Conservation (phyloP, 2,113 vertebrate genomes). For the Ictidomys tridecemlineatus region DNA sequence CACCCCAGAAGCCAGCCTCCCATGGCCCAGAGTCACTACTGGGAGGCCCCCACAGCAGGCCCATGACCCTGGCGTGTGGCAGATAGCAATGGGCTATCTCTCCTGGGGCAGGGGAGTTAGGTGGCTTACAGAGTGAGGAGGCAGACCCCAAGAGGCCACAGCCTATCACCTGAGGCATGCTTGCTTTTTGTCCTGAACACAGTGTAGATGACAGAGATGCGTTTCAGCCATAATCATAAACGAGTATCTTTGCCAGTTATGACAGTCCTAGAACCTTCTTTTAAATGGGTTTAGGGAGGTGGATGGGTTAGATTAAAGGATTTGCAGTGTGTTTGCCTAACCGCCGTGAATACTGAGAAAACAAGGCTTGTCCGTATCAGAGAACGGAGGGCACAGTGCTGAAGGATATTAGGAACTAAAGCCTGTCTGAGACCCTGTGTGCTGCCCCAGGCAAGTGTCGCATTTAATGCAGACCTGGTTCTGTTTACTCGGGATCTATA, state of each 20-base stretch:
- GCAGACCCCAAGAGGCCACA: not conserved
- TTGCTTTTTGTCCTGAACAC: not conserved
- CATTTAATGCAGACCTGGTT: not conserved
- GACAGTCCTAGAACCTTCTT: not conserved
- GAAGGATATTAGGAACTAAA: not conserved
- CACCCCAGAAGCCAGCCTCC: not conserved
- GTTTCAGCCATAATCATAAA: not conserved
- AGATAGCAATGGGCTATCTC: not conserved
- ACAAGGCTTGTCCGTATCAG: not conserved
- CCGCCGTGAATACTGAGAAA: not conserved
- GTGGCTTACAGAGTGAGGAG: not conserved
- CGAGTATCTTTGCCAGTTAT: not conserved
- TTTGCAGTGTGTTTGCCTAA: not conserved
- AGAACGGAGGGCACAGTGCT: not conserved
- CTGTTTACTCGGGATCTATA: not conserved
- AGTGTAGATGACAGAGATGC: not conserved
- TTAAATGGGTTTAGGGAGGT: not conserved
- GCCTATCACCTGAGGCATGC: not conserved
- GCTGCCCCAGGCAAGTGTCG: not conserved
- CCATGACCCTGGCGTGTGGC: not conserved
- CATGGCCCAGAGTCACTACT: accelerated
- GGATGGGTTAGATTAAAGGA: not conserved
- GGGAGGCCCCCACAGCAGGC: not conserved
- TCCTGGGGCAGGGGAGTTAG: not conserved
- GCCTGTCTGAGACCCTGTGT: not conserved